Evolutionary conservation across 2,888 invertebrate species (phyloP).

Genomic region (Tethea ocularis): DNA sequence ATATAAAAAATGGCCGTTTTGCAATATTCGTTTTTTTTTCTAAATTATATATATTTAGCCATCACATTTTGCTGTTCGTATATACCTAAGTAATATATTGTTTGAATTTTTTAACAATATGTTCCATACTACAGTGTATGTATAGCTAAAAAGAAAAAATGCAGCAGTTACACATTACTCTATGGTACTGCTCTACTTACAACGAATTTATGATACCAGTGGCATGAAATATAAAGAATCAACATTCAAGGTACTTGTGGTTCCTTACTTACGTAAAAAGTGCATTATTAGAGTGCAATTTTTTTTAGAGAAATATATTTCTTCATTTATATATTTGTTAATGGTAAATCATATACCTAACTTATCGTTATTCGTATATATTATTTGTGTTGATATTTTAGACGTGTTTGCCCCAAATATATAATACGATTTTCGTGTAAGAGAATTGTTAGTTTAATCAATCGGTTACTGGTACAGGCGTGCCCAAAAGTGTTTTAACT

Average conservation of each 20-base stretch:
- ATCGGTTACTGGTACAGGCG: not conserved
- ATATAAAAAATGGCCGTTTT: not conserved
- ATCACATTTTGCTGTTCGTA: not conserved
- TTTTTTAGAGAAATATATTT: slow-evolving; percentile 23
- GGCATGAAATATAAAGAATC: not conserved
- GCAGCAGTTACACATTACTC: not conserved
- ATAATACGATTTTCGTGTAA: not conserved
- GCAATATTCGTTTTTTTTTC: not conserved
- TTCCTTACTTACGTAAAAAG: slow-evolving; percentile 28
- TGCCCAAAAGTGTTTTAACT: not conserved
- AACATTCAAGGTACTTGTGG: not conserved
- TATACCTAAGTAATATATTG: not conserved
- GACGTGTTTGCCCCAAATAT: slow-evolving; percentile 2
- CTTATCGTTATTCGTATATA: slow-evolving; percentile 5
- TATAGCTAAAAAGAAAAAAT: not conserved
- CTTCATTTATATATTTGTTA: slow-evolving; percentile 11
- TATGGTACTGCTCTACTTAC: not conserved
- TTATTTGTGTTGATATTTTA: slow-evolving; percentile 1
- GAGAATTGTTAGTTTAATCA: not conserved
- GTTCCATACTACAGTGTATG: not conserved
- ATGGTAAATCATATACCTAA: not conserved
- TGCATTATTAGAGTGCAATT: slow-evolving; percentile 59
- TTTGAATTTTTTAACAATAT: not conserved
- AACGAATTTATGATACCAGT: not conserved
- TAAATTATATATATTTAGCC: not conserved